A percentile compares a stretch with the other conserved stretches of the same genome.
phyloP scores from a whole-genome alignment of 2,888 invertebrate genomes.

The Cecidostiba fungosa region DNA sequence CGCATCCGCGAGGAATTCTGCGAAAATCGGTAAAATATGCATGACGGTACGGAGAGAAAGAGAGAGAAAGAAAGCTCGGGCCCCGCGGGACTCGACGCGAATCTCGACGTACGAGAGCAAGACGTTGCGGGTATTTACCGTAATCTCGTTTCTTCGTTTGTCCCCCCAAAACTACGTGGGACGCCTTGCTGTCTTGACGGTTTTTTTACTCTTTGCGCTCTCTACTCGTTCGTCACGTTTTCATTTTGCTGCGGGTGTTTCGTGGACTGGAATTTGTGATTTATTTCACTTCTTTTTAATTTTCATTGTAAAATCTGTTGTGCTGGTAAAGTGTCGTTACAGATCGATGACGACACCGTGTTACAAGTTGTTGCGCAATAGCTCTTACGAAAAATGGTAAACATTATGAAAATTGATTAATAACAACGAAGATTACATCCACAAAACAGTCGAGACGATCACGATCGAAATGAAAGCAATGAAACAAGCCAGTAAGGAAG shows the following conservation, averaged over 20 bases:
- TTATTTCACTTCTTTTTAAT: not conserved
- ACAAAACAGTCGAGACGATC: not conserved
- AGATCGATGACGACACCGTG: too few relatives aligned
- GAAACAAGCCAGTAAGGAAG: not conserved
- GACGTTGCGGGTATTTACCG: conserved; percentile 43
- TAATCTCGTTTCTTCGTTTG: conserved; percentile 53
- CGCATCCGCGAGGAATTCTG: conserved; percentile 70
- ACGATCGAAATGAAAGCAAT: not conserved
- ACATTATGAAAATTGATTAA: not conserved
- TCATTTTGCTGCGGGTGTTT: not conserved
- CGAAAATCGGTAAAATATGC: conserved; percentile 78
- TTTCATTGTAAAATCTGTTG: not conserved
- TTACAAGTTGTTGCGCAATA: not conserved
- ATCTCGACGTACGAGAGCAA: conserved; percentile 64
- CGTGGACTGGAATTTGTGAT: not conserved
- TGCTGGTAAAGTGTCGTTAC: too few relatives aligned
- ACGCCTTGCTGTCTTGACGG: not conserved
- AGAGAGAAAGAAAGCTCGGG: conserved; percentile 64
- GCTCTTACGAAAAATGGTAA: not conserved
- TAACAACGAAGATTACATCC: not conserved
- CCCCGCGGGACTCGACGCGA: conserved; percentile 58
- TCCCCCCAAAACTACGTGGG: not conserved
- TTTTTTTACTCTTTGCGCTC: not conserved
- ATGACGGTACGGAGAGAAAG: conserved; percentile 66
- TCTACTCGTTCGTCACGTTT: not conserved